Conservation (phyloP, 1,140 invertebrate genomes). For the Andrena cerasifolii region DNA sequence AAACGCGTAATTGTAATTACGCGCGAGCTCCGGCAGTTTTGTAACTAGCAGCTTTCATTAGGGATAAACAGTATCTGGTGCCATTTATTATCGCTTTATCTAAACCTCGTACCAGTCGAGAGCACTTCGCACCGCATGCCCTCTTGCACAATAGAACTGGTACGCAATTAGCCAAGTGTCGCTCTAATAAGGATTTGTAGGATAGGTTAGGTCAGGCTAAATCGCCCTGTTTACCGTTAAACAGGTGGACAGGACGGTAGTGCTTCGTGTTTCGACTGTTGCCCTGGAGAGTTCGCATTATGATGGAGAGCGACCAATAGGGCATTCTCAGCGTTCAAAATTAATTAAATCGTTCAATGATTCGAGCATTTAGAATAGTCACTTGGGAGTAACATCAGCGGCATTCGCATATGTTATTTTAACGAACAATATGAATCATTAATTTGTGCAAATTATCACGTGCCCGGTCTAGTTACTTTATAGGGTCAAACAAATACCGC, state of each 20-base stretch:
- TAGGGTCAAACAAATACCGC: too few relatives aligned
- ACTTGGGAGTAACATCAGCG: too few relatives aligned
- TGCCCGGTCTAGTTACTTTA: too few relatives aligned
- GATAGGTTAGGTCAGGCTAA: slow-evolving; percentile 43
- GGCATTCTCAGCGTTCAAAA: background rate
- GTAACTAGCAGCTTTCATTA: slow-evolving; percentile 36
- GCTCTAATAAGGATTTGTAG: slow-evolving; percentile 67
- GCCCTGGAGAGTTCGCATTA: background rate
- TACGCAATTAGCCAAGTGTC: slow-evolving; percentile 63
- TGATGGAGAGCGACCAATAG: slow-evolving; percentile 16
- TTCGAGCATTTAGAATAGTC: too few relatives aligned
- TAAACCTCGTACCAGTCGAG: slow-evolving; percentile 54
- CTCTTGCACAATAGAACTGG: slow-evolving; percentile 33
- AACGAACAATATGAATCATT: too few relatives aligned
- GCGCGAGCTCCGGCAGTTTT: background rate
- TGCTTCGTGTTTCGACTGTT: slow-evolving; percentile 21
- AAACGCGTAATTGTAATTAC: background rate
- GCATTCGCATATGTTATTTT: too few relatives aligned
- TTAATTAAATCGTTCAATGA: slow-evolving; percentile 3
- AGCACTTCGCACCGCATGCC: slow-evolving; percentile 31
- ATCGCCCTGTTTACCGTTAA: slow-evolving; percentile 54
- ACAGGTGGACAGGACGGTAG: slow-evolving; percentile 32
- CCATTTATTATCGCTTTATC: slow-evolving; percentile 55
- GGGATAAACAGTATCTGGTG: slow-evolving; percentile 24
- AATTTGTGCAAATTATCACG: too few relatives aligned